phyloP scores from a whole-genome alignment of 2,113 vertebrate species.

The Hydropotes inermis region DNA sequence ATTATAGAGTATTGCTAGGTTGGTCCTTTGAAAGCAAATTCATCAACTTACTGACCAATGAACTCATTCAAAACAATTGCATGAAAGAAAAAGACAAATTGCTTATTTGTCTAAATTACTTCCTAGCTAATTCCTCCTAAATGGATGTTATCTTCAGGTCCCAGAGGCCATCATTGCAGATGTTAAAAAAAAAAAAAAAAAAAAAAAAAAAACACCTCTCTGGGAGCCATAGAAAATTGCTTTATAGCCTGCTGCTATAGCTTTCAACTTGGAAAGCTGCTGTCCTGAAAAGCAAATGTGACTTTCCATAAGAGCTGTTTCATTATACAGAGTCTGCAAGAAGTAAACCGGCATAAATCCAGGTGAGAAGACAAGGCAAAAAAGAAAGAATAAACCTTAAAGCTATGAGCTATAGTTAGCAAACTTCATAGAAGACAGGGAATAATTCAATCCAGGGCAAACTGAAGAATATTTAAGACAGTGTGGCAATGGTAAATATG shows the following conservation, averaged over 20 bases:
- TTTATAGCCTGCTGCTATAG: neutral
- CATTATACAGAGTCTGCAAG: neutral
- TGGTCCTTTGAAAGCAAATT: neutral
- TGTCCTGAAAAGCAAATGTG: neutral
- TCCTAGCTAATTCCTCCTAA: neutral
- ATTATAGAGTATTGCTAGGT: neutral
- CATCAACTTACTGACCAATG: neutral
- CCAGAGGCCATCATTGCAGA: neutral
- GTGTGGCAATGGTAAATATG: neutral
- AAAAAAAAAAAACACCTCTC: neutral
- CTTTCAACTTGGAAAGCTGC: neutral
- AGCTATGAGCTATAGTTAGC: neutral
- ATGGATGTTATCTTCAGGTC: neutral
- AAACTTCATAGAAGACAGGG: neutral
- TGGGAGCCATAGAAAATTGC: neutral
- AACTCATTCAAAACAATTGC: neutral
- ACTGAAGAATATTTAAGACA: neutral
- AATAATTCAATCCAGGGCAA: neutral
- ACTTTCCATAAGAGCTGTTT: neutral
- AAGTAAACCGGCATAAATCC: neutral
- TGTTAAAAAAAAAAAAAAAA: neutral
- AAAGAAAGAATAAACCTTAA: neutral
- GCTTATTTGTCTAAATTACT: neutral
- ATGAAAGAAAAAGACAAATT: neutral
- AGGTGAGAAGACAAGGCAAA: neutral